Percentiles rank a stretch among this genome's conserved stretches.
phyloP scores from a whole-genome alignment of 2,797 vertebrate species.

The Enteromius anoplus region DNA sequence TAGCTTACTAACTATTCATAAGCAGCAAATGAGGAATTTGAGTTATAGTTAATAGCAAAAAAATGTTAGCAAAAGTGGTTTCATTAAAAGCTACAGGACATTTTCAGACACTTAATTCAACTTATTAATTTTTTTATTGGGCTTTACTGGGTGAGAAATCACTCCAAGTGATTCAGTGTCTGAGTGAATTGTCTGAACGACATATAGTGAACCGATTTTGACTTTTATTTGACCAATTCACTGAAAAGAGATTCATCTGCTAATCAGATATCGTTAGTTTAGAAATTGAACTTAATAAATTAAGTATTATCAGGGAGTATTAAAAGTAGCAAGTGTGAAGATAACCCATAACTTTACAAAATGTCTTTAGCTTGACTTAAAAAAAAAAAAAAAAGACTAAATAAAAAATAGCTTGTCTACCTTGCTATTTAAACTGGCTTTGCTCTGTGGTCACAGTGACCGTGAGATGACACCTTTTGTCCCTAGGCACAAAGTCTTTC shows the following conservation, averaged over 20 bases:
- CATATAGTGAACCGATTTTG: background rate
- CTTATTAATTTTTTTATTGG: background rate
- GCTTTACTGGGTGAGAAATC: background rate
- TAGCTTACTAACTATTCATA: too few species aligned
- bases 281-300: background rate
- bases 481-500: constrained; percentile 23
- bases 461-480: background rate
- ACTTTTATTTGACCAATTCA: background rate
- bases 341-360: background rate
- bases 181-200: background rate
- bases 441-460: background rate
- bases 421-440: background rate
- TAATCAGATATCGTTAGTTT: background rate
- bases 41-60: too few species aligned
- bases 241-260: background rate
- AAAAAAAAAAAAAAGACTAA: too few species aligned
- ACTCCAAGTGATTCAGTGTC: background rate
- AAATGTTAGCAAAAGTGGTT: background rate
- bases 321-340: background rate
- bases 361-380: background rate
- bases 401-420: too few species aligned
- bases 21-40: too few species aligned
- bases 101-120: background rate
- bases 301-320: background rate
- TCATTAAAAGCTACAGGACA: background rate